Evolutionary conservation across 2,797 vertebrate genomes (phyloP).

Genomic region (Acridotheres tristis): DNA sequence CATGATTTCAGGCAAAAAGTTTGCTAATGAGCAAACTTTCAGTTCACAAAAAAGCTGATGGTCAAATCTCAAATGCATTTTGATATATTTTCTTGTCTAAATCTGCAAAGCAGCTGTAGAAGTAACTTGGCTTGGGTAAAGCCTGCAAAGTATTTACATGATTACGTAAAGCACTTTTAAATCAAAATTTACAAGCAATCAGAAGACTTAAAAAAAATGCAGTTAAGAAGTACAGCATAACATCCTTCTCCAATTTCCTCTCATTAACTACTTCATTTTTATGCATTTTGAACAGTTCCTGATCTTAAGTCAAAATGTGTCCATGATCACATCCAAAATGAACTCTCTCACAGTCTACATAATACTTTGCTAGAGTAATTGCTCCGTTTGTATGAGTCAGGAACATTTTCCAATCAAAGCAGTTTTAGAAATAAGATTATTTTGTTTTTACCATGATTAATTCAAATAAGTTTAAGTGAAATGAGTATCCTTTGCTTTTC

Average conservation of each 20-base stretch:
- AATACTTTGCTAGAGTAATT: slow-evolving; percentile 50
- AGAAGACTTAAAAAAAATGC: slow-evolving; percentile 56
- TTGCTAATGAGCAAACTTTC: background rate
- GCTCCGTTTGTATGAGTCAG: slow-evolving; percentile 27
- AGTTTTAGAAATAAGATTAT: slow-evolving; percentile 34
- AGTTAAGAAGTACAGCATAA: slow-evolving; percentile 43
- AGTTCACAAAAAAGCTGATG: background rate
- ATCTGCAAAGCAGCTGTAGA: slow-evolving; percentile 41
- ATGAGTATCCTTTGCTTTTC: slow-evolving; percentile 19
- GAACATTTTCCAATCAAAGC: slow-evolving; percentile 43
- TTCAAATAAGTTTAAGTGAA: slow-evolving; percentile 42
- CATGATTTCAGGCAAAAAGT: background rate
- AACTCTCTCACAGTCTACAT: slow-evolving; percentile 26
- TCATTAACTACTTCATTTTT: slow-evolving; percentile 69
- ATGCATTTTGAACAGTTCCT: slow-evolving; percentile 64
- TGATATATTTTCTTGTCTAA: slow-evolving; percentile 11
- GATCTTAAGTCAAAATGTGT: slow-evolving; percentile 58
- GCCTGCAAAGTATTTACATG: slow-evolving; percentile 50
- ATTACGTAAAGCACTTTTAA: slow-evolving; percentile 61
- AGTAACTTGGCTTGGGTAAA: slow-evolving; percentile 30
- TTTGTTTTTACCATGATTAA: slow-evolving; percentile 40
- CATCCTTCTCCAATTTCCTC: slow-evolving; percentile 68
- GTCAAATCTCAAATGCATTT: slow-evolving; percentile 12
- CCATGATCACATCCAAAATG: slow-evolving; percentile 57
- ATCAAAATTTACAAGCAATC: slow-evolving; percentile 68